Percentiles rank a stretch among this genome's conserved stretches.
phyloP scores from a whole-genome alignment of 2,888 invertebrate species.

The Netelia virgata region DNA sequence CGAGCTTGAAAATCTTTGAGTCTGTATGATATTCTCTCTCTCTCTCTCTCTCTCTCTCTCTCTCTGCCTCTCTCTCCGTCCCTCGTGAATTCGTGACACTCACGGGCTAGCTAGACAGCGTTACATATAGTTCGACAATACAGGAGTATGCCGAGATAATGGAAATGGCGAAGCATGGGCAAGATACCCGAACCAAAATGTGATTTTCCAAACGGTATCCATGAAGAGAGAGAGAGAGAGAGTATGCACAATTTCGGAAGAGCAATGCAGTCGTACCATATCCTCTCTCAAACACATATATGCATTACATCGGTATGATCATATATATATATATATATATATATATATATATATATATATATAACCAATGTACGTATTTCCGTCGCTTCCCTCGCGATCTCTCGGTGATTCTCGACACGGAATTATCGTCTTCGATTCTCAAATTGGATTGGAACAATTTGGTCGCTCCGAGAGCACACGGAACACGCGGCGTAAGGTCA shows the following conservation, averaged over 20 bases:
- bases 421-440: constrained; percentile 78
- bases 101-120: constrained; percentile 7
- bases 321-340: background rate
- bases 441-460: constrained; percentile 79
- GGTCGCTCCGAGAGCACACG: constrained; percentile 56
- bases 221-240: background rate
- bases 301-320: background rate
- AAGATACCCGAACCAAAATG: constrained; percentile 13
- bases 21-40: background rate
- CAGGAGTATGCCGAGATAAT: constrained; percentile 26
- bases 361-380: background rate
- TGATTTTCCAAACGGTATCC: background rate
- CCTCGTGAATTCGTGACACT: constrained; percentile 68
- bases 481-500: constrained; percentile 46
- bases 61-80: constrained; percentile 31
- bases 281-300: background rate
- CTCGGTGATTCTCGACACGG: constrained; percentile 50
- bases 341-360: background rate
- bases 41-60: constrained; percentile 67
- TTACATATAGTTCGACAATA: constrained; percentile 1
- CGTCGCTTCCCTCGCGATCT: constrained; percentile 25
- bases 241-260: background rate
- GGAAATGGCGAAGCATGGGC: constrained; percentile 8
- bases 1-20: constrained; percentile 13
- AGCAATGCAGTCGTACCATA: too few relatives aligned